phyloP scores from a whole-genome alignment of 2,888 invertebrate species.

The Trachelus tabidus region DNA sequence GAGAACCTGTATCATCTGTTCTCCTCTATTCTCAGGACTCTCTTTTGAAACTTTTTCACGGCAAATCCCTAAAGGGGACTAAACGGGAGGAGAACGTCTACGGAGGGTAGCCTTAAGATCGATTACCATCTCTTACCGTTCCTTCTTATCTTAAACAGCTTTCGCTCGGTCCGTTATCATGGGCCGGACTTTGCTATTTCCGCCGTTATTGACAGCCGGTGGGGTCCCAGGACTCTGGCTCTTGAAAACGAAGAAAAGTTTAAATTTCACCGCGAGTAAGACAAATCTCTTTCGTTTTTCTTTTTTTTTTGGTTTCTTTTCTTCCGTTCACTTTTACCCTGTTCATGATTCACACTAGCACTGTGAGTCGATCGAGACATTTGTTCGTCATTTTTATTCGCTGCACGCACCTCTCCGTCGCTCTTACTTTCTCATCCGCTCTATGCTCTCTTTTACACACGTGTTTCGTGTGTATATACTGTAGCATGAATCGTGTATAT shows the following conservation, averaged over 20 bases:
- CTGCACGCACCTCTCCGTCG: not conserved
- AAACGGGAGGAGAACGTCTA: slow-evolving; percentile 19
- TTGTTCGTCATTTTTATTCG: not conserved
- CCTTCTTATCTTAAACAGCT: slow-evolving; percentile 2
- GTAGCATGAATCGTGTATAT: too few relatives aligned
- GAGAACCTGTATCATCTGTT: slow-evolving; percentile 29
- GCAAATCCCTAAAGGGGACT: slow-evolving; percentile 30
- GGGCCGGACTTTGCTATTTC: slow-evolving; percentile 27
- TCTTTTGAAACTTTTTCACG: slow-evolving; percentile 29
- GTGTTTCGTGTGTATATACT: not conserved
- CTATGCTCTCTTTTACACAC: not conserved
- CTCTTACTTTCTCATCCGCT: not conserved
- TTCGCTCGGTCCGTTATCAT: slow-evolving; percentile 20
- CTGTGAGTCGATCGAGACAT: not conserved
- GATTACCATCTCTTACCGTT: slow-evolving; percentile 5
- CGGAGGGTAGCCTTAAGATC: not conserved
- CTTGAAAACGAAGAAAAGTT: not conserved
- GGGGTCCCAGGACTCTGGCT: not conserved
- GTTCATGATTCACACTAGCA: not conserved
- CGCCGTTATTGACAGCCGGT: slow-evolving; percentile 21
- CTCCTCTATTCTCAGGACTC: slow-evolving; percentile 30
- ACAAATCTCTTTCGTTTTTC: not conserved
- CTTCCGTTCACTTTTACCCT: not conserved
- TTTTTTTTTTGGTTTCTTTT: not conserved
- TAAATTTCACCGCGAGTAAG: not conserved